These are phyloP conservation scores for Hoplostethus mediterraneus DNA, from an alignment of 2,797 vertebrate species.

Conservation along the genomic window DNA sequence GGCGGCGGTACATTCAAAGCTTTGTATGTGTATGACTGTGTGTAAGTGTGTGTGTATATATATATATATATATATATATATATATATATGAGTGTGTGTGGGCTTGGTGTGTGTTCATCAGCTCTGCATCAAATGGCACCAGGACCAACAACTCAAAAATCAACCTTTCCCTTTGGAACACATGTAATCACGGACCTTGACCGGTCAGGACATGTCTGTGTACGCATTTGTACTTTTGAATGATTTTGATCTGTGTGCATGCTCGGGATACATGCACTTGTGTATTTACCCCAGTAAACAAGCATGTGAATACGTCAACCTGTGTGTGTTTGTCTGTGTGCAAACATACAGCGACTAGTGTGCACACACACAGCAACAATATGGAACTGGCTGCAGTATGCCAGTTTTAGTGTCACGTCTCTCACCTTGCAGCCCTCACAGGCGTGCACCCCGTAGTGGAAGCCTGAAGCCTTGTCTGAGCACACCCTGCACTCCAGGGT, in stretches of 20 bases:
- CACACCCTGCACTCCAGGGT: conserved; percentile 95
- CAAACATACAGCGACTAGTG: not conserved
- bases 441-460: conserved; percentile 98
- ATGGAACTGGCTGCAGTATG: not conserved
- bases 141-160: not conserved
- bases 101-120: conserved; percentile 9
- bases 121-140: not conserved
- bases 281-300: not conserved
- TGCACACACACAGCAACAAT: no score
- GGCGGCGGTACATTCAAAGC: conserved; percentile 19
- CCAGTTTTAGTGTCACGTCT: not conserved
- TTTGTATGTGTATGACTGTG: conserved; percentile 31
- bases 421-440: conserved; percentile 98
- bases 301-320: not conserved
- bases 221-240: conserved; percentile 3
- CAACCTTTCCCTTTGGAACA: not conserved
- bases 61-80: not conserved
- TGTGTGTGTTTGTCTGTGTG: not conserved
- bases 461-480: conserved; percentile 95
- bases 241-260: not conserved
- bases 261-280: not conserved
- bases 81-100: not conserved
- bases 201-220: not conserved
- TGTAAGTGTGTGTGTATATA: not conserved
- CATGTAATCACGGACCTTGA: not conserved